Evolutionary conservation across 2,888 invertebrate genomes (phyloP).

Genomic region (Dusona sp.): DNA sequence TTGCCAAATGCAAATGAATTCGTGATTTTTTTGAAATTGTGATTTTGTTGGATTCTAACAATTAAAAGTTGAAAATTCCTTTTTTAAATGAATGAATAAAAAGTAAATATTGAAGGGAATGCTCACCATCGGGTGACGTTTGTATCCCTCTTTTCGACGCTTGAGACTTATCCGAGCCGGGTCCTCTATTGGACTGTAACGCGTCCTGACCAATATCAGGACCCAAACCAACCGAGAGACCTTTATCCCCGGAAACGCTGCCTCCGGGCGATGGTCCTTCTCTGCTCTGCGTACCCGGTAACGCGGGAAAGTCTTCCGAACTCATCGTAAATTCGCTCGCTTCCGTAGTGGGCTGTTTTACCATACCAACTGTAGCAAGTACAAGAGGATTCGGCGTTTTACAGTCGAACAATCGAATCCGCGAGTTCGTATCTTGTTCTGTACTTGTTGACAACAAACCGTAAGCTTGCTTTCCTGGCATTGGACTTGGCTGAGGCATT

Average conservation of each 20-base stretch:
- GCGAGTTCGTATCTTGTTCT: conserved; percentile 64
- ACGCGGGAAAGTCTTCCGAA: conserved; percentile 99
- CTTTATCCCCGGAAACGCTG: conserved; percentile 84
- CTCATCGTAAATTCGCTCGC: conserved; percentile 98
- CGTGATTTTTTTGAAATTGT: too few species aligned
- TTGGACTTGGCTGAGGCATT: conserved; percentile 92
- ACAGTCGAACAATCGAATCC: conserved; percentile 61
- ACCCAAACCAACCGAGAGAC: conserved; percentile 84
- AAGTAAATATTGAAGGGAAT: neutral
- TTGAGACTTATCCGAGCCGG: conserved; percentile 82
- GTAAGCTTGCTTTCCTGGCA: conserved; percentile 97
- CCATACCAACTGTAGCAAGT: conserved; percentile 92
- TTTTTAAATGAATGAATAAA: neutral
- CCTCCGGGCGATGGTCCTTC: conserved; percentile 89
- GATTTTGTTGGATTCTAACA: neutral
- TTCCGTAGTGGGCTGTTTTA: conserved; percentile 96
- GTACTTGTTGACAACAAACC: conserved; percentile 86
- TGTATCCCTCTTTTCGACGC: conserved; percentile 93
- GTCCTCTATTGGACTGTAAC: conserved; percentile 82
- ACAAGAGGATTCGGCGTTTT: conserved; percentile 64
- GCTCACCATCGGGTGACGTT: conserved; percentile 95
- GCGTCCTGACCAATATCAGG: conserved; percentile 84
- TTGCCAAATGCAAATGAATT: neutral
- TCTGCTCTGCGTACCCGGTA: conserved; percentile 95
- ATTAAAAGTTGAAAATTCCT: neutral